Percentiles rank a stretch among this genome's conserved stretches.
phyloP scores from a whole-genome alignment of 2,888 invertebrate species.

The Agrotis exclamationis region DNA sequence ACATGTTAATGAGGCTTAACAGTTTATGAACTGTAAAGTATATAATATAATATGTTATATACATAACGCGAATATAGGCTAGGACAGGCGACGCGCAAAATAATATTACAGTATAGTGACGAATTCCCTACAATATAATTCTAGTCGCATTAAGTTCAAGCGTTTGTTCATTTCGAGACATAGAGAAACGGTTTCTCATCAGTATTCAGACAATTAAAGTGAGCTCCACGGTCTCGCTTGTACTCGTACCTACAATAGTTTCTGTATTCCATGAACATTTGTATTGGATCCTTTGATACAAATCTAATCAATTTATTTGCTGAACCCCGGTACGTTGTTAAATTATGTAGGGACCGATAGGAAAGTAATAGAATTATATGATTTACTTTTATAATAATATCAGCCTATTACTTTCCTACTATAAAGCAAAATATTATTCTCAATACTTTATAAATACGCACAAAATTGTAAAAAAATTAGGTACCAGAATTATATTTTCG shows the following conservation, averaged over 20 bases:
- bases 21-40: too few species aligned
- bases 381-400: background rate
- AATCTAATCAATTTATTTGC: conserved; percentile 27
- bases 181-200: conserved; percentile 36
- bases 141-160: conserved; percentile 21
- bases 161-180: conserved; percentile 27
- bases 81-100: too few species aligned
- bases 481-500: too few species aligned
- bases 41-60: too few species aligned
- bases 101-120: background rate
- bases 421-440: background rate
- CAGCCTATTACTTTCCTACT: too few species aligned
- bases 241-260: conserved; percentile 26
- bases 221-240: conserved; percentile 2
- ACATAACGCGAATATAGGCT: too few species aligned
- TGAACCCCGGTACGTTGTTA: background rate
- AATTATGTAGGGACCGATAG: background rate
- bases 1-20: too few species aligned
- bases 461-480: too few species aligned
- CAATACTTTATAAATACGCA: background rate
- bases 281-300: conserved; percentile 23
- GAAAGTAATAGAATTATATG: background rate
- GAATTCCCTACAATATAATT: conserved; percentile 13
- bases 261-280: conserved; percentile 29
- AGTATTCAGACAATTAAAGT: conserved; percentile 42